Evolutionary conservation across 2,113 vertebrate genomes (phyloP).

Genomic region (Notarius lentiginosus): DNA sequence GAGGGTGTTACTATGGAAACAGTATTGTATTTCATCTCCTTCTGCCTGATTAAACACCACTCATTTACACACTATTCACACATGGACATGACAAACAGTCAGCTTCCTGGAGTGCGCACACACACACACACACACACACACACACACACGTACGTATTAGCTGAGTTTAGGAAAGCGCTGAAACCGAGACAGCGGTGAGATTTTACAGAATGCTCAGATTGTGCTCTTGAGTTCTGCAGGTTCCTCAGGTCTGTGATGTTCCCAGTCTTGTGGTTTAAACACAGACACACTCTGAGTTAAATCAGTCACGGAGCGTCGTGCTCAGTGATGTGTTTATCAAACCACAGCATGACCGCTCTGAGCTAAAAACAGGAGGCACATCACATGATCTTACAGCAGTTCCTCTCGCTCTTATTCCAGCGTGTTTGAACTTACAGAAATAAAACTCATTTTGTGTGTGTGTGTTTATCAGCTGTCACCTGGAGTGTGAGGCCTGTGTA

Average conservation of each 20-base stretch:
- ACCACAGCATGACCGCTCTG: background rate
- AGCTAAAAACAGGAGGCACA: background rate
- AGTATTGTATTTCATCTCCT: background rate
- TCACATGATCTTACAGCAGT: background rate
- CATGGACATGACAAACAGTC: background rate
- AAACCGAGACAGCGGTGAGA: background rate
- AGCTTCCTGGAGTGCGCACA: background rate
- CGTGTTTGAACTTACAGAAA: no score
- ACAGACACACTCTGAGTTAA: background rate
- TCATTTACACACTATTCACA: background rate
- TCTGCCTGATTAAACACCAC: background rate
- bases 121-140: background rate
- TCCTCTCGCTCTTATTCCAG: background rate
- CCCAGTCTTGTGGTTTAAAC: background rate
- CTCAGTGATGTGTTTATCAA: background rate
- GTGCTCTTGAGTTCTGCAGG: background rate
- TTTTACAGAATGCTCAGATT: background rate
- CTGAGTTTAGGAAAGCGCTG: background rate
- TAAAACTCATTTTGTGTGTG: background rate
- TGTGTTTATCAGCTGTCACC: conserved; percentile 63
- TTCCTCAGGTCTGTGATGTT: background rate
- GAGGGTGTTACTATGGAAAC: background rate
- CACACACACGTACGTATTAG: background rate
- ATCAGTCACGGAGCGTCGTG: background rate
- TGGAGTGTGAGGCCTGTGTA: conserved; percentile 83